A percentile compares a stretch with the other conserved stretches of the same genome.
These are phyloP conservation scores for Pachypanchax playfairii DNA, from an alignment of 2,113 vertebrate species.

Conservation along the genomic window DNA sequence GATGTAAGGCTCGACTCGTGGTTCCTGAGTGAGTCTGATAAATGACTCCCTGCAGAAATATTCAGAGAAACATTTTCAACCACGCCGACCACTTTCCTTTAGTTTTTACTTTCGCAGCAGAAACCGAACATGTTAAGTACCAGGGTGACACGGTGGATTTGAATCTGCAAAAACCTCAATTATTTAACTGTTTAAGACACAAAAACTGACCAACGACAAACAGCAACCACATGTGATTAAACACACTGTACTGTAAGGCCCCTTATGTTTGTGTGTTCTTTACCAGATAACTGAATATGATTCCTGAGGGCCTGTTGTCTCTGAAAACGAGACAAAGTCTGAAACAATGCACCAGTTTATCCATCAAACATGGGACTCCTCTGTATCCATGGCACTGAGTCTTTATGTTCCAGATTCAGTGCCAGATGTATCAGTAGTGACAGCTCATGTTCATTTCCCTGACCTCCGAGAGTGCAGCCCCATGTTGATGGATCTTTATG, in stretches of 20 bases:
- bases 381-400: too few relatives aligned
- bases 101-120: constrained; percentile 35
- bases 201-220: neutral
- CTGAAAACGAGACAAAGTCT: constrained; percentile 13
- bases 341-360: too few relatives aligned
- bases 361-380: too few relatives aligned
- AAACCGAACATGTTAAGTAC: too few relatives aligned
- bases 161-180: constrained; percentile 39
- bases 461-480: too few relatives aligned
- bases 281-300: neutral
- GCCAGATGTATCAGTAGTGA: neutral
- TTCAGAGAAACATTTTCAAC: constrained; percentile 8
- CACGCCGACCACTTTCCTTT: constrained; percentile 8
- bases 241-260: too few relatives aligned
- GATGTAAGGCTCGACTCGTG: constrained; percentile 19
- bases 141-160: too few relatives aligned
- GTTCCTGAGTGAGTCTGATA: constrained; percentile 28
- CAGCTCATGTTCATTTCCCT: too few relatives aligned
- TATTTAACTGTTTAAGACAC: constrained; percentile 14
- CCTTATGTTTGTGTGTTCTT: too few relatives aligned
- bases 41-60: constrained; percentile 20
- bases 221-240: neutral
- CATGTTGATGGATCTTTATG: too few relatives aligned
- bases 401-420: too few relatives aligned
- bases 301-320: constrained; percentile 1